These are phyloP conservation scores for Psephotus haematonotus DNA, from an alignment of 2,113 vertebrate genomes.

Conservation along the genomic window DNA sequence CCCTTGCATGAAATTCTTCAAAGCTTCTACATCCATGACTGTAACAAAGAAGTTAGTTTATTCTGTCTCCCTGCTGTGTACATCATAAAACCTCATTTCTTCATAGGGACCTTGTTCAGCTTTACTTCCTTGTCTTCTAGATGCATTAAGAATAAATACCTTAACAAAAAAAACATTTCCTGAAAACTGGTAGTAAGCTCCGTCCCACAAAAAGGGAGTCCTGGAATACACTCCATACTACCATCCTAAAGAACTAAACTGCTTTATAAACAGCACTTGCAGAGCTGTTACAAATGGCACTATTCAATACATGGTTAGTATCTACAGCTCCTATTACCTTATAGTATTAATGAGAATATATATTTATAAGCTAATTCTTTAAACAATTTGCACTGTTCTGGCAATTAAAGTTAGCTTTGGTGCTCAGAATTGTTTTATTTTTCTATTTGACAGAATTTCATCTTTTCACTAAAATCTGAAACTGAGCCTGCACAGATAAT, in stretches of 20 bases:
- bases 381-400: not conserved
- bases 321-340: not conserved
- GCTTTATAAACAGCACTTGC: not conserved
- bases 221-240: not conserved
- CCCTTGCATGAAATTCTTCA: not conserved
- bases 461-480: not conserved
- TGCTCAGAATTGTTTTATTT: constrained; percentile 7
- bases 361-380: not conserved
- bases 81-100: not conserved
- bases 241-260: not conserved
- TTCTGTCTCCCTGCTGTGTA: not conserved
- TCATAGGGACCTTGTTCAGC: not conserved
- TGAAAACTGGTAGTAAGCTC: not conserved
- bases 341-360: not conserved
- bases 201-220: not conserved
- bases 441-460: not conserved
- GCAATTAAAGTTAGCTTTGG: not conserved
- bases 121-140: not conserved
- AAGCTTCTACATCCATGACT: not conserved
- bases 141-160: not conserved
- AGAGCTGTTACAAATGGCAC: not conserved
- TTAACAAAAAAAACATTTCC: not conserved
- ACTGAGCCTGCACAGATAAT: not conserved
- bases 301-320: not conserved
- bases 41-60: not conserved